phyloP scores from a whole-genome alignment of 2,113 vertebrate genomes.

The Hemiprocne comata region DNA sequence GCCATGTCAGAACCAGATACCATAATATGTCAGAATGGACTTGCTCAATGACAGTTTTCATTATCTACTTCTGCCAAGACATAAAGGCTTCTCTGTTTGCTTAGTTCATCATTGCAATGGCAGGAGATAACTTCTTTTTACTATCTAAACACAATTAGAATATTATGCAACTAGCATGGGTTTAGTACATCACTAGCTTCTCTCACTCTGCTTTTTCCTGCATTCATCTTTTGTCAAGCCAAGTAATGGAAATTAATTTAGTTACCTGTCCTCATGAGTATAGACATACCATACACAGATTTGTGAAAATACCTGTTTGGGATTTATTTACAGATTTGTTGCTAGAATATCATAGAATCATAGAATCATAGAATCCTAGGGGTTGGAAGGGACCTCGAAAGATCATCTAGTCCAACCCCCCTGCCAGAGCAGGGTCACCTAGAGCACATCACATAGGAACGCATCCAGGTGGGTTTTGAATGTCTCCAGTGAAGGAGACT shows the following conservation, averaged over 20 bases:
- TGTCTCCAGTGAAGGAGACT: too few species aligned
- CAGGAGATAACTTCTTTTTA: not conserved
- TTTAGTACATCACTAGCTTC: not conserved
- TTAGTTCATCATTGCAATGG: not conserved
- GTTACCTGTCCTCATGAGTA: not conserved
- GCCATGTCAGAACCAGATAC: not conserved
- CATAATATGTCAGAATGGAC: not conserved
- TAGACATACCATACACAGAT: not conserved
- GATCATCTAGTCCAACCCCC: too few species aligned
- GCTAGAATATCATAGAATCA: not conserved
- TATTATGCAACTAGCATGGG: not conserved
- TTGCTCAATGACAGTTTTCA: not conserved
- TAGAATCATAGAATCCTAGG: too few species aligned
- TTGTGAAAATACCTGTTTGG: not conserved
- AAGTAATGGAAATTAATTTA: not conserved
- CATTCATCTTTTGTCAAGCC: not conserved
- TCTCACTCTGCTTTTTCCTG: not conserved
- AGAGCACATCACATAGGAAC: too few species aligned
- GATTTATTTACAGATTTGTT: not conserved
- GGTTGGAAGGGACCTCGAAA: too few species aligned
- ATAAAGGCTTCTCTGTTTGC: not conserved
- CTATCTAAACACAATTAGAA: not conserved
- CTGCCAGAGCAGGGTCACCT: too few species aligned
- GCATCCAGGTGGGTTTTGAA: too few species aligned
- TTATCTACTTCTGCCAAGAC: not conserved